Percentiles rank a stretch among this genome's conserved stretches.
phyloP scores from a whole-genome alignment of 1,140 invertebrate genomes.

The Pseudomyrmex cubaensis region DNA sequence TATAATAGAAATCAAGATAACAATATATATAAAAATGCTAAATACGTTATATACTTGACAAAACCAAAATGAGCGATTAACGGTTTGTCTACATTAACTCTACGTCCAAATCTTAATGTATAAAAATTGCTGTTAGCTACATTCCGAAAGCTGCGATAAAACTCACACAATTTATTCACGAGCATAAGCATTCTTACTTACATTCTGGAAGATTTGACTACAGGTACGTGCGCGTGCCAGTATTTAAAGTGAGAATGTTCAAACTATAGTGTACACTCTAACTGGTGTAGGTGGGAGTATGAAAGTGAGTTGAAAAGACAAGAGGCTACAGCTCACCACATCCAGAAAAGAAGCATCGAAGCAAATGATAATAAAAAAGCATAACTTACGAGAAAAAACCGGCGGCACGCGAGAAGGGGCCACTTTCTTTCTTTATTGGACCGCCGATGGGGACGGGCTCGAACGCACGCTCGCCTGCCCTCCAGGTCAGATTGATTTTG shows the following conservation, averaged over 20 bases:
- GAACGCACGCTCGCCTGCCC: conserved; percentile 81
- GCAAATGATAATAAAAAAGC: conserved; percentile 86
- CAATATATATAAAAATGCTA: background rate
- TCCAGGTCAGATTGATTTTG: conserved; percentile 81
- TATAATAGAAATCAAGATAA: background rate
- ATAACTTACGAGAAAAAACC: conserved; percentile 85
- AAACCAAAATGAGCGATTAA: conserved; percentile 2
- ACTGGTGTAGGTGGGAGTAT: conserved; percentile 8
- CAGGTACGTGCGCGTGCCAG: conserved; percentile 75
- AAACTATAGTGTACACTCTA: conserved; percentile 41
- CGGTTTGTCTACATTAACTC: conserved; percentile 23
- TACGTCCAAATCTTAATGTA: conserved; percentile 11
- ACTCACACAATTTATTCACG: conserved; percentile 14
- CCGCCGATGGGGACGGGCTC: conserved; percentile 77
- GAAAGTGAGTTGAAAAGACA: conserved; percentile 40
- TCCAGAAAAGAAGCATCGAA: conserved; percentile 77
- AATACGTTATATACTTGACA: background rate
- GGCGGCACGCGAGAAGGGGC: conserved; percentile 84
- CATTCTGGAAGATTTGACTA: conserved; percentile 55
- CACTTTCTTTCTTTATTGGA: conserved; percentile 80
- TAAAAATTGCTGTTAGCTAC: conserved; percentile 1
- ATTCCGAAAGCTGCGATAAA: conserved; percentile 16
- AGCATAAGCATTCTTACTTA: conserved; percentile 23
- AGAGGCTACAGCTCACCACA: conserved; percentile 75
- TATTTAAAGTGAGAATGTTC: conserved; percentile 44